Conservation (phyloP, 1,140 invertebrate genomes). For the Cherax destructor region DNA sequence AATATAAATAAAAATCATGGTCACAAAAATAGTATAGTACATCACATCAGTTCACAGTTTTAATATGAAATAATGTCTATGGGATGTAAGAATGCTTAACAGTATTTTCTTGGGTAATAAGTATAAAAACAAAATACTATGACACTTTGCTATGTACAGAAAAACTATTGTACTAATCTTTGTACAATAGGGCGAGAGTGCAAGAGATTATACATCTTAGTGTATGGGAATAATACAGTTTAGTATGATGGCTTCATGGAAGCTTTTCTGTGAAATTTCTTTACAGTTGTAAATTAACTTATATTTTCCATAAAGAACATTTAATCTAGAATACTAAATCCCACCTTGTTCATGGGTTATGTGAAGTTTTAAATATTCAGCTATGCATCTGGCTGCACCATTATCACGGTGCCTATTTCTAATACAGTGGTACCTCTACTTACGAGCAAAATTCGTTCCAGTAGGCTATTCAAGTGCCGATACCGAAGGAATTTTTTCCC, state of each 20-base stretch:
- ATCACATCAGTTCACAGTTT: not conserved
- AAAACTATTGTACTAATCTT: not conserved
- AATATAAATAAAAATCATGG: not conserved
- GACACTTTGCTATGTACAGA: not conserved
- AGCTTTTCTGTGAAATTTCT: not conserved
- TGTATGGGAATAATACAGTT: not conserved
- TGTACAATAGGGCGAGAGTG: not conserved
- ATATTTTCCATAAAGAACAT: too few species aligned
- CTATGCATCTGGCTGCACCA: not conserved
- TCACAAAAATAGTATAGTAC: not conserved
- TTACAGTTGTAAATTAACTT: not conserved
- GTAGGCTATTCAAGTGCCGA: too few species aligned
- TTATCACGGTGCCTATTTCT: too few species aligned
- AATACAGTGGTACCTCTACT: too few species aligned
- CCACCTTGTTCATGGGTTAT: too few species aligned
- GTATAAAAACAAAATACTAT: too few species aligned
- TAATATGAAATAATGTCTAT: not conserved
- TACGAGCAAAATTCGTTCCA: too few species aligned
- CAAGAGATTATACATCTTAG: not conserved
- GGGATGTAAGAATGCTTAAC: not conserved
- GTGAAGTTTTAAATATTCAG: not conserved
- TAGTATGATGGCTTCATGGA: not conserved
- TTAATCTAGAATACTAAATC: too few species aligned
- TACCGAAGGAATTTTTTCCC: too few species aligned
- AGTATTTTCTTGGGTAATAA: too few species aligned